A percentile compares a stretch with the other conserved stretches of the same genome.
These are phyloP conservation scores for Miichthys miiuy DNA, from an alignment of 2,797 vertebrate species.

Conservation along the genomic window DNA sequence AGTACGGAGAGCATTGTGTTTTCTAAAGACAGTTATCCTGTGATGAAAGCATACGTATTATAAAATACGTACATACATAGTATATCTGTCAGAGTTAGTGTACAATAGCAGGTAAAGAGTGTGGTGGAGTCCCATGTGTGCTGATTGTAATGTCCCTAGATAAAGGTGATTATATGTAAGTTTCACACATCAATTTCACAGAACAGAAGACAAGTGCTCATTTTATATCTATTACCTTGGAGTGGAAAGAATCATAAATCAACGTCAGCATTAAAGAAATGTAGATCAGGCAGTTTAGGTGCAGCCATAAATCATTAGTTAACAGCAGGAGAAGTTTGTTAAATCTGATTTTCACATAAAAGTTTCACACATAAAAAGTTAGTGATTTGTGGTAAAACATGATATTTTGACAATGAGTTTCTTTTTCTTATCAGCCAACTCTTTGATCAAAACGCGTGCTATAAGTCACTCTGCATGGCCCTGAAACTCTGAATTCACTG, in stretches of 20 bases:
- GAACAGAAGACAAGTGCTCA: not conserved
- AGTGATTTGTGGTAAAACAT: not conserved
- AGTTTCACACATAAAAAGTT: not conserved
- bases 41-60: not conserved
- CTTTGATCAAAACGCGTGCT: not conserved
- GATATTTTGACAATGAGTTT: not conserved
- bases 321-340: conserved; percentile 8
- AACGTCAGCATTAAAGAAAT: conserved; percentile 30
- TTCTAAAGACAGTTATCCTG: not conserved
- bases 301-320: conserved; percentile 50
- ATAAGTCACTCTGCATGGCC: not conserved
- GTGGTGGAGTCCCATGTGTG: not conserved
- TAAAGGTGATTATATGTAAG: conserved; percentile 31
- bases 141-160: not conserved
- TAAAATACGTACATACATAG: no score
- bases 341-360: conserved; percentile 7
- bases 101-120: not conserved
- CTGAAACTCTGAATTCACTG: not conserved
- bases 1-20: not conserved
- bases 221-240: conserved; percentile 28
- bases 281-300: conserved; percentile 14
- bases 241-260: conserved; percentile 49
- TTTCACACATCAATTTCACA: conserved; percentile 30
- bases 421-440: not conserved
- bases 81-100: no score